Evolutionary conservation across 2,888 invertebrate species (phyloP), one percentile per base, ranked within the genome.

Genomic region (Amaurobius ferox): DNA sequence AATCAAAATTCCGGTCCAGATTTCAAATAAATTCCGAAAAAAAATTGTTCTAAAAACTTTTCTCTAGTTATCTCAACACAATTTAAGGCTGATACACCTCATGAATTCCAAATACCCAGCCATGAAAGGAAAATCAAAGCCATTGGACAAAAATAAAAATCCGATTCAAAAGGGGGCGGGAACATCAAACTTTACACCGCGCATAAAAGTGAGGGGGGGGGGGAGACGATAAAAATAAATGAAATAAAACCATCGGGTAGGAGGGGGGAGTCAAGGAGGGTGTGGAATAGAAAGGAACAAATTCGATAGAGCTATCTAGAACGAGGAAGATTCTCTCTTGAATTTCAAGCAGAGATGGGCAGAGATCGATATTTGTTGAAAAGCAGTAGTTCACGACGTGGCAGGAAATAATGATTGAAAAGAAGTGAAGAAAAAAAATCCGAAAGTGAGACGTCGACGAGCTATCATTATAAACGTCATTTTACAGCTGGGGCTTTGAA

Each of bases 311-410:
- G 77, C 72, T 66, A 61, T 76, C 76, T 62, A 66, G 76, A 70
- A 66, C 35, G 23, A 70, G 62, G 62, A 83, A 71, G 81, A 83
- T 55, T 85, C 83, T 39, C 77, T 64, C 83, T 85, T 85, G 83
- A 85, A 85, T 85, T 85, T 85, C 83, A 85, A 85, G 83, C 77
- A 76, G 83, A 48, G 66, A 83, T 83, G 77, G 83, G 83, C 77
- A 76, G 83, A 48, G 66, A 83, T 83, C 83, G 83, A 85, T 77
- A 71, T 30, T 68, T 39, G 61, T 83, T 23, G 62, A 76, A 77
- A 77, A 71, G 62, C 76, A 70, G 48, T 29, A 80, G 80, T 80
- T 73, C 66, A 76, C 74, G 81, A 81, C 81, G 74, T 81, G 81
- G 61, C 48, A 19, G 62, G 70, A 71, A 83, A 76, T 76, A 76